Percentiles rank a stretch among this genome's conserved stretches.
phyloP scores from a whole-genome alignment of 2,888 invertebrate species.

The Drosophila fulvimacula region DNA sequence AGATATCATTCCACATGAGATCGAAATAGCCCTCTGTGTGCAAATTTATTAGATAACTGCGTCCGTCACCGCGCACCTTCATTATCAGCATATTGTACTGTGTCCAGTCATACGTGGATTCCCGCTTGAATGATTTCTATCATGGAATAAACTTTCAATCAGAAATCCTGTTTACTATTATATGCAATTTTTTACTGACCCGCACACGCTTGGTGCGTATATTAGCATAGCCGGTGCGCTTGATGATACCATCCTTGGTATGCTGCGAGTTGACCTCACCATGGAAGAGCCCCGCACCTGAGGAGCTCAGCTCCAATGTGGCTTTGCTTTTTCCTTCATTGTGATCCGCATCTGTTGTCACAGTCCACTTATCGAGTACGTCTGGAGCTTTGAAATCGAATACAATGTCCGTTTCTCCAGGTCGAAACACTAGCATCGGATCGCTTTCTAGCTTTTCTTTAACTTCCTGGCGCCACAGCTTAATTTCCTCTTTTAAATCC shows the following conservation, averaged over 20 bases:
- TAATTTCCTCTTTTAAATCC: constrained; percentile 88
- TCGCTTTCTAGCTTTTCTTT: constrained; percentile 88
- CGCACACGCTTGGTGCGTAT: constrained; percentile 89
- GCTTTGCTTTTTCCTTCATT: constrained; percentile 91
- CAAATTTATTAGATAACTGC: constrained; percentile 94
- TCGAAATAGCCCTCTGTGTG: constrained; percentile 91
- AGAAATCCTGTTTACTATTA: not conserved
- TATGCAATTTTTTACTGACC: constrained; percentile 85
- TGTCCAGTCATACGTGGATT: constrained; percentile 90
- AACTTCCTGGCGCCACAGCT: constrained; percentile 88
- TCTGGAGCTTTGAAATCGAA: constrained; percentile 90
- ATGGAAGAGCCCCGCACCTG: constrained; percentile 90
- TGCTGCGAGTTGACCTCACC: constrained; percentile 89
- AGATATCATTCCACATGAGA: constrained; percentile 95
- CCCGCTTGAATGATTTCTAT: constrained; percentile 93
- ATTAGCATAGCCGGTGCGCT: constrained; percentile 93
- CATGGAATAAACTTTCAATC: not conserved
- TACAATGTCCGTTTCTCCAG: constrained; percentile 90
- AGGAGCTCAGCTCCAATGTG: constrained; percentile 88
- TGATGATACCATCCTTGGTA: constrained; percentile 92
- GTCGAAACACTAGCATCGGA: constrained; percentile 86
- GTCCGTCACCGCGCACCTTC: constrained; percentile 96
- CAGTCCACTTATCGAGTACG: constrained; percentile 89
- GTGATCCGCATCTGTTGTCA: constrained; percentile 92
- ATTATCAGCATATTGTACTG: constrained; percentile 91